Conservation (phyloP, 1,140 invertebrate genomes). For the Eupeodes corollae region DNA sequence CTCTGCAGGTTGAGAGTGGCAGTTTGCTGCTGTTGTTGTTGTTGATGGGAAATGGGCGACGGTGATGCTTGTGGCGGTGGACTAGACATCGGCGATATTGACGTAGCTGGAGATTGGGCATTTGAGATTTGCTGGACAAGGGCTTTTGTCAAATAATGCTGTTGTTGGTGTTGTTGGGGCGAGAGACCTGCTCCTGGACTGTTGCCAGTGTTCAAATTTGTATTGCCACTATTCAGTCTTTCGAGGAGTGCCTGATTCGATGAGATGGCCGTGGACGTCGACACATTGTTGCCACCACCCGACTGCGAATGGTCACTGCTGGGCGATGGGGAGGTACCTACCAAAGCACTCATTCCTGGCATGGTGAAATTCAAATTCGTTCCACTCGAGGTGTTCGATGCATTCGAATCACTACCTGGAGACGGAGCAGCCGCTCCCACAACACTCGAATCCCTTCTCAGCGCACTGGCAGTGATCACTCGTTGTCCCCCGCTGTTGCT, state of each 20-base stretch:
- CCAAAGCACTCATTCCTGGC: constrained; percentile 16
- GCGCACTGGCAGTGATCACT: constrained; percentile 21
- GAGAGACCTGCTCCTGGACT: constrained; percentile 27
- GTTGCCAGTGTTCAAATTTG: constrained; percentile 19
- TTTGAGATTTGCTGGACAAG: constrained; percentile 9
- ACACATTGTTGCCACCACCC: not conserved
- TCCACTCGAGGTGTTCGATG: constrained; percentile 29
- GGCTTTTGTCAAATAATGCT: constrained; percentile 28
- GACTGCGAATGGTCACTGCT: constrained; percentile 29
- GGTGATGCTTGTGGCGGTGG: constrained; percentile 48
- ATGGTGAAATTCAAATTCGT: constrained; percentile 25
- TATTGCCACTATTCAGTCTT: constrained; percentile 26
- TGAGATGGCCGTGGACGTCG: not conserved
- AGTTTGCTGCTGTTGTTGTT: constrained; percentile 22
- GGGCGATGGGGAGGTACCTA: constrained; percentile 26
- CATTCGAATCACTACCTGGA: constrained; percentile 35
- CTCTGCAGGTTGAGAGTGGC: constrained; percentile 54
- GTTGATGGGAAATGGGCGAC: constrained; percentile 19
- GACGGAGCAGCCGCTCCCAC: constrained; percentile 32
- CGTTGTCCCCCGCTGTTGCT: constrained; percentile 24
- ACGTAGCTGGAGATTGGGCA: constrained; percentile 31
- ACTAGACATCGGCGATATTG: constrained; percentile 46
- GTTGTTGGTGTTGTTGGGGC: constrained; percentile 19
- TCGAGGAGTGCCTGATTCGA: constrained; percentile 30
- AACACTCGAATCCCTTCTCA: constrained; percentile 29